Conservation (phyloP, 2,797 vertebrate genomes). For the Cuculus canorus region DNA sequence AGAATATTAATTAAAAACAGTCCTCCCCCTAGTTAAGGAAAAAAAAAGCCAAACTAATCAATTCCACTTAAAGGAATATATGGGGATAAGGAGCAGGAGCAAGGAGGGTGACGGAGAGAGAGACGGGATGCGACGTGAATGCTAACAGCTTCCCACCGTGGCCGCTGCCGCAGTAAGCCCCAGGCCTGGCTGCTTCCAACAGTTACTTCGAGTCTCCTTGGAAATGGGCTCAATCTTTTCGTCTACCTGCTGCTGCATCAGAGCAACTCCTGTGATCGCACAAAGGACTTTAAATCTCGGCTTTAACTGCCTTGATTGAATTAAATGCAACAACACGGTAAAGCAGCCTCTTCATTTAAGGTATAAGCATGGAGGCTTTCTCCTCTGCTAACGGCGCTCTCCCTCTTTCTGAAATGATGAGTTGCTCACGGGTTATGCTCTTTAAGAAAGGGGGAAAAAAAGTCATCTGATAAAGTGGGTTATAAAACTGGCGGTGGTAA, state of each 20-base stretch:
- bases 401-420: conserved; percentile 58
- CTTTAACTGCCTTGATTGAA: conserved; percentile 65
- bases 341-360: conserved; percentile 48
- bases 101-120: neutral
- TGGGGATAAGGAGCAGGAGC: conserved; percentile 3
- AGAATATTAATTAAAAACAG: conserved; percentile 64
- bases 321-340: conserved; percentile 43
- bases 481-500: conserved; percentile 59
- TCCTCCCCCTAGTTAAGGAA: neutral
- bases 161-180: conserved; percentile 33
- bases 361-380: conserved; percentile 1
- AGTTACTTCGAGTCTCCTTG: conserved; percentile 16
- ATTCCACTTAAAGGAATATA: conserved; percentile 51
- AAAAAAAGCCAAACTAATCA: conserved; percentile 2
- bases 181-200: conserved; percentile 39
- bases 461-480: conserved; percentile 67
- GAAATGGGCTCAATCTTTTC: conserved; percentile 23
- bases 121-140: conserved; percentile 8
- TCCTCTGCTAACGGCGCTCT: conserved; percentile 37
- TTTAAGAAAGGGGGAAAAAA: conserved; percentile 18
- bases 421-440: conserved; percentile 60
- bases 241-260: conserved; percentile 44
- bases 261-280: conserved; percentile 3
- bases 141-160: conserved; percentile 30
- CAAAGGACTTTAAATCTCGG: conserved; percentile 44